Conservation (phyloP, 1,140 invertebrate species). For the Lepeophtheirus salmonis region DNA sequence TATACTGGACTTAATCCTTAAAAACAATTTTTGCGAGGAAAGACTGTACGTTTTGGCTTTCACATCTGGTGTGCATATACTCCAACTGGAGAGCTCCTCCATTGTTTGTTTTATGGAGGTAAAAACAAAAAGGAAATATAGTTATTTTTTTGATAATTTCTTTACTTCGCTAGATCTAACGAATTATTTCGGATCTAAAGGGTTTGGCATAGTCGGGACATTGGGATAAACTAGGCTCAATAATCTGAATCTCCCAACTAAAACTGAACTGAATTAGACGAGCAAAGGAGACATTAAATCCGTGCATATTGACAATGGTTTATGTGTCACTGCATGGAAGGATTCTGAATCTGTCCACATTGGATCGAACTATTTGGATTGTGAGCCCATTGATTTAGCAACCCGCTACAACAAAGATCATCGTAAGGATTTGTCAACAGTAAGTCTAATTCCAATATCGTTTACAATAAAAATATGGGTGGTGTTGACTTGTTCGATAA, state of each 20-base stretch:
- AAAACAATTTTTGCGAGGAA: not conserved
- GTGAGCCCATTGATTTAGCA: not conserved
- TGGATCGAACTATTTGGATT: not conserved
- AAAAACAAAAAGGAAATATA: not conserved
- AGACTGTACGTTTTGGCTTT: not conserved
- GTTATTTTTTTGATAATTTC: not conserved
- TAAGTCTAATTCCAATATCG: not conserved
- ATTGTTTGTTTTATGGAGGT: not conserved
- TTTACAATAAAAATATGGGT: not conserved
- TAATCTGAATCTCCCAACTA: not conserved
- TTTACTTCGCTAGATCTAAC: not conserved
- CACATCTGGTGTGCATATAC: not conserved
- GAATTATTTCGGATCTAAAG: not conserved
- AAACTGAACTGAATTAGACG: not conserved
- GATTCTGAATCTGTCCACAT: not conserved
- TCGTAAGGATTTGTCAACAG: not conserved
- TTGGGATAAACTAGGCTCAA: not conserved
- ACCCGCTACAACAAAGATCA: not conserved
- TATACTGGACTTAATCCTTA: not conserved
- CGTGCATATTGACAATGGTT: not conserved
- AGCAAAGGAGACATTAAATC: not conserved
- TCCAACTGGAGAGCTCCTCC: not conserved
- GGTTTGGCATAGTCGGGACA: not conserved
- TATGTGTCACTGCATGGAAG: not conserved
- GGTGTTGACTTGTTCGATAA: not conserved